These are phyloP conservation scores for Dicaeum eximium DNA, from an alignment of 2,113 vertebrate genomes.

Conservation along the genomic window DNA sequence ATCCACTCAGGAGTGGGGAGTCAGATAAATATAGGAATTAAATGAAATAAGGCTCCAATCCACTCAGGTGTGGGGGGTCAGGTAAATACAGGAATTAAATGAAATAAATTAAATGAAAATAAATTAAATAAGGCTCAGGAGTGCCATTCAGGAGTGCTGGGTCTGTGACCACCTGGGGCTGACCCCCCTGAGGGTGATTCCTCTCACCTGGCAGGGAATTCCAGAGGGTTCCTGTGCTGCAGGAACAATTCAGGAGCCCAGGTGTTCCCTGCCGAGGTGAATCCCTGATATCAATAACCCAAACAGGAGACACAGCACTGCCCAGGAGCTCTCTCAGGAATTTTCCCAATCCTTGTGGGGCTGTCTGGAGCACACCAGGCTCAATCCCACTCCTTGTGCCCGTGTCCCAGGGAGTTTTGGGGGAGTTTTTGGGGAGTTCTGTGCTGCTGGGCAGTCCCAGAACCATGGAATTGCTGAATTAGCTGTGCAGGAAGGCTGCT, in stretches of 20 bases:
- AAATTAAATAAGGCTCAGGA: accelerated
- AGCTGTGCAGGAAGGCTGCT: not conserved
- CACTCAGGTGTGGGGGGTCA: not conserved
- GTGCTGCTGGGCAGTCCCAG: no score
- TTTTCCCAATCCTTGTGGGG: no score
- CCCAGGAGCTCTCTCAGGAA: not conserved
- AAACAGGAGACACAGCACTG: accelerated
- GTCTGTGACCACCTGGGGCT: no score
- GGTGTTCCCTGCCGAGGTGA: not conserved
- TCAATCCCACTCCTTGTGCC: accelerated
- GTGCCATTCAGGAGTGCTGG: accelerated
- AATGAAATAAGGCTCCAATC: not conserved
- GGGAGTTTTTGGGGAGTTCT: not conserved
- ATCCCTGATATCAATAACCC: not conserved
- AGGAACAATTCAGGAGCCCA: not conserved
- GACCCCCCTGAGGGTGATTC: not conserved
- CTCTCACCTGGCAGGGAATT: not conserved
- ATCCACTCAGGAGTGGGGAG: not conserved
- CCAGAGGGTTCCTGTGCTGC: not conserved
- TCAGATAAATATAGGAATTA: not conserved
- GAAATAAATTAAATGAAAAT: not conserved
- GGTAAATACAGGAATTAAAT: not conserved
- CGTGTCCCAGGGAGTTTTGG: not conserved
- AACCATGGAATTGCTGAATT: no score
- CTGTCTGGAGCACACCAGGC: not conserved